Base-by-base conservation (phyloP, 2,888 invertebrate species). In the Ormyrus thymus region DNA sequence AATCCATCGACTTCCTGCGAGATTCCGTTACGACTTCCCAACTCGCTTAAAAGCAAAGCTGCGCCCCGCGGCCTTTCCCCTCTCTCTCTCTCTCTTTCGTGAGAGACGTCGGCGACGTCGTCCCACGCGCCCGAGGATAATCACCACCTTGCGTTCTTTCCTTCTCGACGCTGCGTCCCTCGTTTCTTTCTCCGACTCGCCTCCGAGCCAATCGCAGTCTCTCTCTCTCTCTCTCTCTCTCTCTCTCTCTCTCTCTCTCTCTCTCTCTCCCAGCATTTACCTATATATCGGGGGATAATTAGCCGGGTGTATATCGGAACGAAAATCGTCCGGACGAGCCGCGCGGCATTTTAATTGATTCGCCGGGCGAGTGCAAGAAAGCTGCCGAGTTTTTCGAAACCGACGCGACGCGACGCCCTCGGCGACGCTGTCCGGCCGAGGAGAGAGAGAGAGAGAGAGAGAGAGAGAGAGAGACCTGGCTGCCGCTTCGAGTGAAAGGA, bases 121-220 rank as follows among this genome's bases (percentile, higher is more conserved):
- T 45, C 73, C 73, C 48, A 73, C 73, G 73, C 73, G 48, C 56
- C 56, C 46, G 73, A 73, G 73, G 73, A 64, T 73, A 73, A 73
- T 73, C 73, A 73, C 64, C 73, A 73, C 73, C 73, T 73, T 65
- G 73, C 46, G 73, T n/a, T 11, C 6, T 11, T n/a, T 10, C n/a
- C 55, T 29, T 4, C 29, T 4, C 29, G 29, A 29, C 55, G 55
- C n/a, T 7, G 55, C n/a, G 9, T 29, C 45, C 45, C 46, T 29
- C 9, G 55, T 68, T 56, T 68, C 68, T 56, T 29, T 56, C 56
- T 68, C 15, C 68, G 56, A 56, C 55, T 68, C n/a, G 13, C 8
- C 5, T 10, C 29, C 53, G 43, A 29, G 9, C 48, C 45, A 4
- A 6, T 9, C 9, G 8, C 51, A 29, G 53, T 66, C 29, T 50